Evolutionary conservation across 2,113 vertebrate genomes (phyloP), one percentile per base, ranked within the genome.

Genomic region (Fulmarus glacialis): DNA sequence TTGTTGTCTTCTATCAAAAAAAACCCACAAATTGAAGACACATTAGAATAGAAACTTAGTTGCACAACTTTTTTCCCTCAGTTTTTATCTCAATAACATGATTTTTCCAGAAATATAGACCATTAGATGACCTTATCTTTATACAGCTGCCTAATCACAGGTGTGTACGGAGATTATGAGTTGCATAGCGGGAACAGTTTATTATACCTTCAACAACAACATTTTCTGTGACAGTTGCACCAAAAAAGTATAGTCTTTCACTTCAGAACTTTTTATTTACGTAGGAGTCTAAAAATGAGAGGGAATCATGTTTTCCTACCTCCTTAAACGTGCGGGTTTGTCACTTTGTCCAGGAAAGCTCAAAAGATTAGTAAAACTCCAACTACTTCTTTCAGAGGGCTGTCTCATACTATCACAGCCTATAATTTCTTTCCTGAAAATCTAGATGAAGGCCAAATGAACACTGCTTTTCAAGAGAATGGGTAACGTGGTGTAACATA

Each of bases 1-100:
- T 98, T 99, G 96, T 99, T 99, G 98, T 99, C 99, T 80, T 98
- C 99, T 99, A 97, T 87, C 95, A 94, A 93, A 98, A 95, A 78
- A 26, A 14, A n/a, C n/a, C 34, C 36, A 67, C 9, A 85, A 80
- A 77, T 0, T 77, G 29, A 82, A 75, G 15, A 80, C 14, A 75
- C 17, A 22, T 73, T 34, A 82, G 32, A 91, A 82, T 9, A 85
- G 30, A 87, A 78, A 64, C 73, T 42, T 34, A 71, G 8, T 43
- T 91, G 23, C 18, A 63, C 26, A 17, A 8, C 24, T 73, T 60
- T 34, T 34, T 62, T 70, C 7, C 55, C 56, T 83, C 63, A 23
- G 2, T 47, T 77, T 82, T 89, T 60, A 12, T 26, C 36, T 64
- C 64, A 87, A 42, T 75, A 38, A 42, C 4, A 8, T 11, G 10